These are phyloP conservation scores for Nemotelus pantherinus DNA, from an alignment of 2,888 invertebrate genomes.

Conservation along the genomic window DNA sequence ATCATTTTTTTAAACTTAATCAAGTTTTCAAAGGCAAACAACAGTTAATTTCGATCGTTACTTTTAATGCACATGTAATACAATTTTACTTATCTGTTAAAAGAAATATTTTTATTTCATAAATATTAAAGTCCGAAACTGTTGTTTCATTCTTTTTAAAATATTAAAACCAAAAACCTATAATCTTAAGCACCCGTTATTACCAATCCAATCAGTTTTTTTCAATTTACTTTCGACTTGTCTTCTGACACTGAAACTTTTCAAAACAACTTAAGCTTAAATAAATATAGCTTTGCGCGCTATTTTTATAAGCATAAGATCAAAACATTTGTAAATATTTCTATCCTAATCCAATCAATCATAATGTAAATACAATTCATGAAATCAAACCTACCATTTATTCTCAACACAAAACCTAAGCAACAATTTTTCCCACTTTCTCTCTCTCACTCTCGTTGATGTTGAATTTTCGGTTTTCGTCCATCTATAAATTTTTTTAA, in stretches of 20 bases:
- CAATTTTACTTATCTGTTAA: slow-evolving; percentile 2
- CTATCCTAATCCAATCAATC: neutral
- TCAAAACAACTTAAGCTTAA: neutral
- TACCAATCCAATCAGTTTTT: too few species aligned
- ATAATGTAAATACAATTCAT: slow-evolving; percentile 22
- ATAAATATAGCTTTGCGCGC: neutral
- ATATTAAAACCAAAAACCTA: too few species aligned
- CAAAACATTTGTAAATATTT: slow-evolving; percentile 21
- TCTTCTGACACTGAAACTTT: too few species aligned
- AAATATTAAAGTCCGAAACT: neutral
- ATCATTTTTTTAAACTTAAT: too few species aligned
- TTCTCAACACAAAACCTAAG: neutral
- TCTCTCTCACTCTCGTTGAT: neutral
- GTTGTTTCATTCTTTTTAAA: neutral
- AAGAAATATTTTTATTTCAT: neutral
- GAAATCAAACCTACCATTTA: neutral
- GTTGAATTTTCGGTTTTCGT: neutral
- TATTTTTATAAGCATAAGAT: slow-evolving; percentile 20
- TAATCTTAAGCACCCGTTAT: too few species aligned
- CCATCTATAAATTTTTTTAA: neutral
- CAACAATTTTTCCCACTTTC: too few species aligned
- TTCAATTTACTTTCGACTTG: too few species aligned
- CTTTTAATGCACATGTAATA: too few species aligned
- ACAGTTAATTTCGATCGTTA: too few species aligned
- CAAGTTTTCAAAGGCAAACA: too few species aligned